Percentiles rank a stretch among this genome's conserved stretches.
Evolutionary conservation across 2,113 vertebrate genomes (phyloP).

Genomic region (Perca flavescens): DNA sequence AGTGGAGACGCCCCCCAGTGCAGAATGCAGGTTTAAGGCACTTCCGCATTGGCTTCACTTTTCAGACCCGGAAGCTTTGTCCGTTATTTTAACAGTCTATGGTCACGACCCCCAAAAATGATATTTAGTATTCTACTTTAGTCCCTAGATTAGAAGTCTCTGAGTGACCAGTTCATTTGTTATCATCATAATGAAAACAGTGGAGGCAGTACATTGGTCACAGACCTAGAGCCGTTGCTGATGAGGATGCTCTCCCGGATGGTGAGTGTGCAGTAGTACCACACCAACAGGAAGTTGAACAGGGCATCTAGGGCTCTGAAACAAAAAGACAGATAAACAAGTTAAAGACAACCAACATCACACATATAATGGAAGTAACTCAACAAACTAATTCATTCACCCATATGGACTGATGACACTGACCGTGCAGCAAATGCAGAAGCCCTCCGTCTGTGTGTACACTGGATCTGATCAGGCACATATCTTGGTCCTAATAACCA

Average conservation of each 20-base stretch:
- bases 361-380: neutral
- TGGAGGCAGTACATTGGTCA: neutral
- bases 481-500: no score
- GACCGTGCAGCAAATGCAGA: no score
- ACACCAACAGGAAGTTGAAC: slow-evolving; percentile 97
- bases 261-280: slow-evolving; percentile 99
- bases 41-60: no score
- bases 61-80: no score
- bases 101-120: neutral
- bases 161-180: neutral
- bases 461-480: no score
- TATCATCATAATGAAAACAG: neutral
- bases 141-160: no score
- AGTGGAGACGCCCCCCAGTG: no score
- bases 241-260: slow-evolving; percentile 97
- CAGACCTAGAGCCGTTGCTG: slow-evolving; percentile 94
- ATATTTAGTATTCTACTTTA: neutral
- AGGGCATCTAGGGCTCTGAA: slow-evolving; percentile 87
- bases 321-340: neutral
- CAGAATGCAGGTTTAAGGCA: no score
- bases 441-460: no score
- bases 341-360: neutral
- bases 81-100: no score
- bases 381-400: neutral
- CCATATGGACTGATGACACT: neutral